Evolutionary conservation across 2,797 vertebrate genomes (phyloP), one percentile per base, ranked within the genome.

Genomic region (Caiman crocodilus): DNA sequence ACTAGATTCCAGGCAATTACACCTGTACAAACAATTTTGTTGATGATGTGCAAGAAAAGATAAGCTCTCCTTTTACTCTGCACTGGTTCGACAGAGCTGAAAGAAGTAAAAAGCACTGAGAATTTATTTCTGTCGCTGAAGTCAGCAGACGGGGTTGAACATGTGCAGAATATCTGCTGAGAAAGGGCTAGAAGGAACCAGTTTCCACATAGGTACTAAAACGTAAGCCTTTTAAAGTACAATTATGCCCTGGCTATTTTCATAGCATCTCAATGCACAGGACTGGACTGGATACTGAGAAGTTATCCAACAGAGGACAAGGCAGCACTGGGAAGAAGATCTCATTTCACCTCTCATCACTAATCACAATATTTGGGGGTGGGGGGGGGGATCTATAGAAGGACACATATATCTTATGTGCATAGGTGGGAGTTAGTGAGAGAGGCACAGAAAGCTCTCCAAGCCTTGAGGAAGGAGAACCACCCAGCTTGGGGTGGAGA

Each of bases 11-110:
- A 91, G 90, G 76, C 59, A 90, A 75, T 13, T 0, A 0, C 79
- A 92, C 84, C 89, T 85, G 92, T 94, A n/a, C 71, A 26, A 85
- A 26, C 26, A 61, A 2, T 61, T 93, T 77, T 91, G 75, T 86
- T 84, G 50, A 89, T 57, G 9, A 42, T 83, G 59, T 50, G 84
- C 56, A 65, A 79, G 21, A 77, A 74, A 89, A 85, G 4, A 26
- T 5, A 30, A 82, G 64, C 64, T 14, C 42, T 89, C 87, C 21
- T 67, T 74, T 75, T 23, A 91, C 18, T 69, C 18, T 60, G 12
- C 42, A 35, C 32, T 67, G 4, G 55, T 93, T 82, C 76, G 88
- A n/a, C 67, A 4, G 25, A 61, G 73, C 23, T 64, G 26, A 35
- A 30, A 17, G 30, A 16, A 77, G 15, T 30, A 91, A 90, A 87